These are phyloP conservation scores for Scophthalmus maximus DNA, from an alignment of 2,113 vertebrate species.

Conservation along the genomic window DNA sequence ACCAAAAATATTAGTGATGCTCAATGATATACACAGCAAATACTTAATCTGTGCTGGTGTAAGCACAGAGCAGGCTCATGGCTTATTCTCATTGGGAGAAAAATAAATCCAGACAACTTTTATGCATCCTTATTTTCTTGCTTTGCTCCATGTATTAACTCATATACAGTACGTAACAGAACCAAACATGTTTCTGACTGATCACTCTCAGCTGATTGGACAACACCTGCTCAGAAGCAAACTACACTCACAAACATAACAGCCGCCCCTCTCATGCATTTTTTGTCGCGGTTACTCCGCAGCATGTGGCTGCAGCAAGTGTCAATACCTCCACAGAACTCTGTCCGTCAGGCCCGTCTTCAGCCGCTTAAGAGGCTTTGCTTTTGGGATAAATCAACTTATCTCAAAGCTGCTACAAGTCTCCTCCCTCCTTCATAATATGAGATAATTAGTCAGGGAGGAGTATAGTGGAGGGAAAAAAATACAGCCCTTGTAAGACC, in stretches of 20 bases:
- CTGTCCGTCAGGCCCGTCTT: constrained; percentile 50
- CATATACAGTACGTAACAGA: too few species aligned
- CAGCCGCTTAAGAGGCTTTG: constrained; percentile 76
- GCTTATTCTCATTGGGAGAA: too few species aligned
- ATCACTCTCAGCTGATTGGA: not conserved
- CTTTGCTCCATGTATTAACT: too few species aligned
- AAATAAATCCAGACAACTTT: too few species aligned
- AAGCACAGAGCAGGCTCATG: too few species aligned
- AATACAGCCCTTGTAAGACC: constrained; percentile 18
- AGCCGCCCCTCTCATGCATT: not conserved
- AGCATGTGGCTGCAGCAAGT: constrained; percentile 18
- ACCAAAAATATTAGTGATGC: too few species aligned
- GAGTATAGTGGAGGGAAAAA: constrained; percentile 11
- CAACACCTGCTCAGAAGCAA: constrained; percentile 4
- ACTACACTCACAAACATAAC: not conserved
- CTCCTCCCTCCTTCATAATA: constrained; percentile 34
- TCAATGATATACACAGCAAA: not conserved
- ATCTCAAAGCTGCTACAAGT: constrained; percentile 69
- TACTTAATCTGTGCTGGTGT: not conserved
- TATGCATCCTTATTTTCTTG: too few species aligned
- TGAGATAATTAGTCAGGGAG: constrained; percentile 47
- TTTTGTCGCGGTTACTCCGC: not conserved
- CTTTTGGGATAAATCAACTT: constrained; percentile 72
- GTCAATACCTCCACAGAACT: constrained; percentile 6
- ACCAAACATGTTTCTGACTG: not conserved